Conservation (phyloP, 1,140 invertebrate species). For the Helicoverpa zea region DNA sequence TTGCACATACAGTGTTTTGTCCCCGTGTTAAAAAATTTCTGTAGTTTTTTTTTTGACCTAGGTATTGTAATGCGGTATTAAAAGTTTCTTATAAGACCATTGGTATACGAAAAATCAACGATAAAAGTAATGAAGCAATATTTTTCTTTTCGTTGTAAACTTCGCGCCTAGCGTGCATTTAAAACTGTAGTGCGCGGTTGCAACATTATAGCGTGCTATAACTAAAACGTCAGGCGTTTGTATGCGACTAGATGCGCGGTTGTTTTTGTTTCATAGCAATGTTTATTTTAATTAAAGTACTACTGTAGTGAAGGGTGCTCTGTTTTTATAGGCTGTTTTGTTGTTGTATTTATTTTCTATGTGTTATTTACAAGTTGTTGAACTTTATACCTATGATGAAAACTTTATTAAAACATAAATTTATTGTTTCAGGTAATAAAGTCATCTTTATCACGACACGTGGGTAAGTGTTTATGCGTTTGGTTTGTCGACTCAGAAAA, state of each 20-base stretch:
- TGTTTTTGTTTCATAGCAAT: neutral
- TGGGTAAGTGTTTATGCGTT: neutral
- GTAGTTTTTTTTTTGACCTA: neutral
- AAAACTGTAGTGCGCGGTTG: neutral
- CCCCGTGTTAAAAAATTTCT: neutral
- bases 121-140: neutral
- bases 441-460: neutral
- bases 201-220: constrained; percentile 51
- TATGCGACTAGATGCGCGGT: neutral
- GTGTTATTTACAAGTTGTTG: neutral
- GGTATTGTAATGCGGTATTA: no score
- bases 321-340: neutral
- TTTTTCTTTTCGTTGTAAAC: neutral
- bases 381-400: no score
- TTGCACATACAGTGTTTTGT: neutral
- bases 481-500: neutral
- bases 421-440: neutral
- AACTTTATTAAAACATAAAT: neutral
- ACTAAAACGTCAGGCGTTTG: constrained; percentile 56
- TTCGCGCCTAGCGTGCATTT: neutral
- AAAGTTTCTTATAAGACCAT: no score
- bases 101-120: neutral
- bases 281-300: no score
- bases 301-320: no score
- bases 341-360: neutral